These are phyloP conservation scores for Protophormia terraenovae DNA, from an alignment of 2,888 invertebrate genomes.

Conservation along the genomic window DNA sequence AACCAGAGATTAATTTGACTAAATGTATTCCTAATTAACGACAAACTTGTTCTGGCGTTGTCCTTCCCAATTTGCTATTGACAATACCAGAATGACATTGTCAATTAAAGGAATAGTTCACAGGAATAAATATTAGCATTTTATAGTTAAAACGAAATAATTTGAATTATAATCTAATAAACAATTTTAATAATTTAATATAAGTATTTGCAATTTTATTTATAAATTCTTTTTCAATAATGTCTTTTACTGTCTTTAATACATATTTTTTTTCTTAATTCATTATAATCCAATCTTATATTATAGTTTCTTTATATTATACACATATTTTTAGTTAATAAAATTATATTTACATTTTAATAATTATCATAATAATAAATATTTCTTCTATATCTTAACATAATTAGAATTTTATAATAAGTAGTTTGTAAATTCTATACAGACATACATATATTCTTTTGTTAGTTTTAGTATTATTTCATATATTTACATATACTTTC, in stretches of 20 bases:
- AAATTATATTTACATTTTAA: neutral
- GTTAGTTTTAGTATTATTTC: neutral
- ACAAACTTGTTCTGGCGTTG: slow-evolving; percentile 64
- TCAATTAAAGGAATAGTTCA: neutral
- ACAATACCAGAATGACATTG: slow-evolving; percentile 60
- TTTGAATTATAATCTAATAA: too few species aligned
- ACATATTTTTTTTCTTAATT: neutral
- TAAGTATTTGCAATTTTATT: too few species aligned
- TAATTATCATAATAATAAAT: neutral
- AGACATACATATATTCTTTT: neutral
- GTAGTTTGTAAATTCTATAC: neutral
- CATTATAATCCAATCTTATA: too few species aligned
- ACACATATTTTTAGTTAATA: neutral
- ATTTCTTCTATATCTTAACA: neutral
- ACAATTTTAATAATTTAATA: too few species aligned
- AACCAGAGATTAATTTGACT: neutral
- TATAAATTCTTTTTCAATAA: too few species aligned
- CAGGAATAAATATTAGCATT: too few species aligned
- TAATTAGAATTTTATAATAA: neutral
- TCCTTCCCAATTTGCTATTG: neutral
- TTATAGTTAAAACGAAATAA: too few species aligned
- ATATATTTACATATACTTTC: neutral
- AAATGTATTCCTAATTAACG: neutral
- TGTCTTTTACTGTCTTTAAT: too few species aligned
- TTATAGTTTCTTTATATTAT: neutral